Percentiles rank a stretch among this genome's conserved stretches.
Conservation (phyloP, 2,797 vertebrate genomes). For the Centroberyx gerrardi region DNA sequence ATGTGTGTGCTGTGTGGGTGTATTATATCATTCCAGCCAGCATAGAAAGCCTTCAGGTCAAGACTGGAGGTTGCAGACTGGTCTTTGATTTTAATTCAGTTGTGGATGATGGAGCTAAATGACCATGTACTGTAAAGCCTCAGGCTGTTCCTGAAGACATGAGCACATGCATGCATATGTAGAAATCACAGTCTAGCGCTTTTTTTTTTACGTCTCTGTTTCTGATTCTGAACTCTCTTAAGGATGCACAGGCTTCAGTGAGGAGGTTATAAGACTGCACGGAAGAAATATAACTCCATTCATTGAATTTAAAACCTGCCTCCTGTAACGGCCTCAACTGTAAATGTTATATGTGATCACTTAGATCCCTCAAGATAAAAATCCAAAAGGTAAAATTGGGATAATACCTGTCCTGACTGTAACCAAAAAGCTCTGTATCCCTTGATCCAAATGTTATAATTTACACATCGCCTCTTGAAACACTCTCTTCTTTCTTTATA, state of each 20-base stretch:
- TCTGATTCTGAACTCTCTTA: conserved; percentile 25
- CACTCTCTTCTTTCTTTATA: not conserved
- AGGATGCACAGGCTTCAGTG: conserved; percentile 21
- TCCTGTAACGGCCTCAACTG: conserved; percentile 1
- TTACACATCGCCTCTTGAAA: not conserved
- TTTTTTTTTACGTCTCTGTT: not conserved
- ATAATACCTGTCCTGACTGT: no score
- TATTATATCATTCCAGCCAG: conserved; percentile 39
- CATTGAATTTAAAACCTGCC: conserved; percentile 25
- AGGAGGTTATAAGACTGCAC: conserved; percentile 25
- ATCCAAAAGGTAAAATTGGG: no score
- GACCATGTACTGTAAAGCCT: conserved; percentile 53
- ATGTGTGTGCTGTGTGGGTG: conserved; percentile 18
- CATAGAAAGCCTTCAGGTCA: conserved; percentile 48
- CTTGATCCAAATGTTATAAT: not conserved
- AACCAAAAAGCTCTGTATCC: no score
- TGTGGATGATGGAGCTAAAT: conserved; percentile 43
- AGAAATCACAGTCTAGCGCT: no score
- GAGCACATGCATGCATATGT: conserved; percentile 51
- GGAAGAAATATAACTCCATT: conserved; percentile 14
- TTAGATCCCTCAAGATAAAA: conserved; percentile 18
- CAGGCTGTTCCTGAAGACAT: conserved; percentile 40
- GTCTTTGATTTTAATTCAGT: conserved; percentile 74
- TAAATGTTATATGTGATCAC: conserved; percentile 18
- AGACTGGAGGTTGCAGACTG: conserved; percentile 22